Percentiles rank a stretch among this genome's conserved stretches.
Conservation (phyloP, 1,140 invertebrate genomes). For the Drosophila auraria region DNA sequence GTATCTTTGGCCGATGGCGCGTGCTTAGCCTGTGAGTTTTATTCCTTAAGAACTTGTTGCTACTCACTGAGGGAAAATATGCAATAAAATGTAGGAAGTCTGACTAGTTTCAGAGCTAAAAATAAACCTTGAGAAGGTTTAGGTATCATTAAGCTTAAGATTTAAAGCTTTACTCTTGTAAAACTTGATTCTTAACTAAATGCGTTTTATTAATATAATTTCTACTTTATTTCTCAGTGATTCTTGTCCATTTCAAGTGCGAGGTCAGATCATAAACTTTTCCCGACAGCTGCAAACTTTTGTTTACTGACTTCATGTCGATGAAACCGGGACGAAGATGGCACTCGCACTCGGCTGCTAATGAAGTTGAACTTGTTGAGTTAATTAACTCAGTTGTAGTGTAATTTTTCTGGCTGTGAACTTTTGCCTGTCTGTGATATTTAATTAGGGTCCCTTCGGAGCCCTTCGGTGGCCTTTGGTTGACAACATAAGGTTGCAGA, state of each 20-base stretch:
- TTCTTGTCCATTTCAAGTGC: background rate
- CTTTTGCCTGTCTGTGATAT: slow-evolving; percentile 31
- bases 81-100: accelerated
- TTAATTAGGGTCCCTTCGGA: slow-evolving; percentile 62
- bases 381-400: slow-evolving; percentile 71
- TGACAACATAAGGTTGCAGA: slow-evolving; percentile 39
- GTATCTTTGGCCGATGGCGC: slow-evolving; percentile 41
- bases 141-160: too few relatives aligned
- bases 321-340: slow-evolving; percentile 21
- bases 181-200: too few relatives aligned
- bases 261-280: slow-evolving; percentile 48
- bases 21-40: slow-evolving; percentile 31
- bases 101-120: background rate
- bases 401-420: slow-evolving; percentile 53
- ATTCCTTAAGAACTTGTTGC: slow-evolving; percentile 25
- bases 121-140: too few relatives aligned
- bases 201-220: background rate
- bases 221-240: background rate
- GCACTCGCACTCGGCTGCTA: slow-evolving; percentile 37
- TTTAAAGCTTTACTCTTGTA: too few relatives aligned
- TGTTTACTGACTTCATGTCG: slow-evolving; percentile 37
- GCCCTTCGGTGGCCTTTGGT: slow-evolving; percentile 3
- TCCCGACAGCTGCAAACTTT: slow-evolving; percentile 40
- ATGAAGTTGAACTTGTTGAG: slow-evolving; percentile 65
- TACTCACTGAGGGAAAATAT: background rate